A percentile compares a stretch with the other conserved stretches of the same genome.
phyloP scores from a whole-genome alignment of 1,140 invertebrate species.

The Philopotamus ludificatus region DNA sequence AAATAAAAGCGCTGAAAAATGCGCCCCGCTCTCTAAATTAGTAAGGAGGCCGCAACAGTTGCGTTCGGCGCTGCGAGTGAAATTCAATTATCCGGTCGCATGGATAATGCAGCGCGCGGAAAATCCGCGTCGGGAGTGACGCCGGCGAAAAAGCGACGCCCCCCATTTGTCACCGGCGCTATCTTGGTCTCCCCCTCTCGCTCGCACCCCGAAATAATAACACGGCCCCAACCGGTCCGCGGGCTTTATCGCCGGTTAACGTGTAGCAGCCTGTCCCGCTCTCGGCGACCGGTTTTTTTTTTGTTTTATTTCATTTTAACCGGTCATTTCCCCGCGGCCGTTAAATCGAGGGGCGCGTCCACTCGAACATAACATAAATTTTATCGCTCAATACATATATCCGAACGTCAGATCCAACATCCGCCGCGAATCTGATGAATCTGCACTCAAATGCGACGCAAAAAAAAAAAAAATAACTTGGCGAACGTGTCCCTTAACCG shows the following conservation, averaged over 20 bases:
- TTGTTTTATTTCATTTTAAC: neutral
- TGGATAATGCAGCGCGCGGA: constrained; percentile 6
- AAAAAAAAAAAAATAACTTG: too few relatives aligned
- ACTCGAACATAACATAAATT: too few relatives aligned
- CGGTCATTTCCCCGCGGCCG: neutral
- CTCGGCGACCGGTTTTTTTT: too few relatives aligned
- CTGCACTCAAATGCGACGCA: too few relatives aligned
- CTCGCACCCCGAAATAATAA: constrained; percentile 2
- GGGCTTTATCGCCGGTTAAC: constrained; percentile 1
- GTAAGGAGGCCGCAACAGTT: too few relatives aligned
- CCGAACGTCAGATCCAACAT: too few relatives aligned
- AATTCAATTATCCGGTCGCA: constrained; percentile 19
- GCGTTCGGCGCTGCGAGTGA: too few relatives aligned
- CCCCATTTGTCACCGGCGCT: neutral
- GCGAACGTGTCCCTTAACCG: too few relatives aligned
- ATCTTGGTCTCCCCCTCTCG: neutral
- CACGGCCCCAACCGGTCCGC: constrained; percentile 3
- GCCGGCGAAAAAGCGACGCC: neutral
- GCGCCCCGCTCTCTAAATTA: too few relatives aligned
- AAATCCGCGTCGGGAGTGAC: neutral
- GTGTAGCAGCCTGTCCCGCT: neutral
- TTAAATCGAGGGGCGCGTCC: neutral
- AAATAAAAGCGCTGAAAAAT: too few relatives aligned
- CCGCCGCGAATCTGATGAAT: too few relatives aligned
- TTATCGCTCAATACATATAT: too few relatives aligned